phyloP scores from a whole-genome alignment of 2,113 vertebrate genomes.

The Malurus melanocephalus region DNA sequence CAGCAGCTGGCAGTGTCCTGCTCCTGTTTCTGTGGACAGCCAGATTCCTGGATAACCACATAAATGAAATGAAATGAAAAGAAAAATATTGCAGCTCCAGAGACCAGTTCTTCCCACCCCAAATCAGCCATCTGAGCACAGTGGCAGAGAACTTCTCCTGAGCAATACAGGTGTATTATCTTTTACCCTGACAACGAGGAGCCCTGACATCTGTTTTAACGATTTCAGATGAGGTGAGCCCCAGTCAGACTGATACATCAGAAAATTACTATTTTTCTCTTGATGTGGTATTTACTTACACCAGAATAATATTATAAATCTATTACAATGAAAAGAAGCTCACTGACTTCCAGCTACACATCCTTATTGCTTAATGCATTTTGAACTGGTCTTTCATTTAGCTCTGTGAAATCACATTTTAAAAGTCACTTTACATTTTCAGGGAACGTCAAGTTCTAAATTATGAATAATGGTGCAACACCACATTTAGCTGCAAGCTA shows the following conservation, averaged over 20 bases:
- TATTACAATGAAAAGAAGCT: neutral
- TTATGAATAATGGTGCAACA: conserved; percentile 9
- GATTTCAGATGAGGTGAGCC: neutral
- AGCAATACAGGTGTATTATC: neutral
- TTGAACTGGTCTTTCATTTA: conserved; percentile 30
- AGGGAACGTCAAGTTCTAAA: neutral
- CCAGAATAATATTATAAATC: neutral
- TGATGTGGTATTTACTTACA: conserved; percentile 7
- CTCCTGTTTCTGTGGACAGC: neutral
- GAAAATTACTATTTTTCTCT: neutral
- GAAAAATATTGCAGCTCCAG: neutral
- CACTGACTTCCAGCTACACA: neutral
- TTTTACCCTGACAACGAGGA: neutral
- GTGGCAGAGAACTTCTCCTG: neutral
- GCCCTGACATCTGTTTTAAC: neutral
- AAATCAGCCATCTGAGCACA: neutral
- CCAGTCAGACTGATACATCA: neutral
- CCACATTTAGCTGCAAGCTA: conserved; percentile 5
- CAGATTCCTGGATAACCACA: neutral
- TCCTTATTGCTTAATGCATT: neutral
- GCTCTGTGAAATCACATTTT: conserved; percentile 42
- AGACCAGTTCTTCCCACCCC: neutral
- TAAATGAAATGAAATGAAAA: neutral
- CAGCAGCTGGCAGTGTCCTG: neutral
- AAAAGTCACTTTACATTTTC: conserved; percentile 27